phyloP scores from a whole-genome alignment of 2,888 invertebrate species.

The Octodonta nipae region DNA sequence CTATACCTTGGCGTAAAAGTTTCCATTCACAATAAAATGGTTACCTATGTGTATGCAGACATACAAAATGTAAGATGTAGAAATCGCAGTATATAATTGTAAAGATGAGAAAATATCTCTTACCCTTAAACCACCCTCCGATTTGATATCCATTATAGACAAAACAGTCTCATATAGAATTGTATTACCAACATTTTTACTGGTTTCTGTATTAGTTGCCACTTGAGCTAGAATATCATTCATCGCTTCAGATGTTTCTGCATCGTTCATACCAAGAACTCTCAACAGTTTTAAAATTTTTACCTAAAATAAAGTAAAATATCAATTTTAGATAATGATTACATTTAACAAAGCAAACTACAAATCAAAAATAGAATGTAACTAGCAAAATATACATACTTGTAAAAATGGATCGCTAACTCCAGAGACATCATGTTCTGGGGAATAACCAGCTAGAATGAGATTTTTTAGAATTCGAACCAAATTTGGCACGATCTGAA shows the following conservation, averaged over 20 bases:
- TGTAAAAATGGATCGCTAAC: conserved; percentile 99
- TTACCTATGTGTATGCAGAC: background rate
- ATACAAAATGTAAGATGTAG: background rate
- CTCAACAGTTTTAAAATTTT: conserved; percentile 90
- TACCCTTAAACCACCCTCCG: conserved; percentile 83
- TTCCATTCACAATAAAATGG: no score
- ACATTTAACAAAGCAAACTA: conserved; percentile 3
- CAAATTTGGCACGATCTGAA: conserved; percentile 93
- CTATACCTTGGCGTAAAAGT: no score
- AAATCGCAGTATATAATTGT: background rate
- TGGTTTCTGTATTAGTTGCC: conserved; percentile 98
- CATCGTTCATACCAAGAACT: conserved; percentile 90
- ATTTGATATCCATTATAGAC: conserved; percentile 98
- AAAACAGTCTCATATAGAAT: conserved; percentile 99
- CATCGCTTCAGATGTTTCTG: conserved; percentile 97
- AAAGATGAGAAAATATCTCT: conserved; percentile 16
- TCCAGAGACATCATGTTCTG: conserved; percentile 98
- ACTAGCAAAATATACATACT: conserved; percentile 38
- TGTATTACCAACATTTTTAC: conserved; percentile 99
- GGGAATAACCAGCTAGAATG: conserved; percentile 96
- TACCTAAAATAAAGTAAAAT: conserved; percentile 46
- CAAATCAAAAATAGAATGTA: background rate
- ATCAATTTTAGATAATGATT: background rate
- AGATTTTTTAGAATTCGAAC: conserved; percentile 96
- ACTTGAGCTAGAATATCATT: conserved; percentile 99